Evolutionary conservation across 35 echinoderm and acorn worm genomes (phyloP), one percentile per base, ranked within the genome.

Genomic region (Amphiura filiformis): DNA sequence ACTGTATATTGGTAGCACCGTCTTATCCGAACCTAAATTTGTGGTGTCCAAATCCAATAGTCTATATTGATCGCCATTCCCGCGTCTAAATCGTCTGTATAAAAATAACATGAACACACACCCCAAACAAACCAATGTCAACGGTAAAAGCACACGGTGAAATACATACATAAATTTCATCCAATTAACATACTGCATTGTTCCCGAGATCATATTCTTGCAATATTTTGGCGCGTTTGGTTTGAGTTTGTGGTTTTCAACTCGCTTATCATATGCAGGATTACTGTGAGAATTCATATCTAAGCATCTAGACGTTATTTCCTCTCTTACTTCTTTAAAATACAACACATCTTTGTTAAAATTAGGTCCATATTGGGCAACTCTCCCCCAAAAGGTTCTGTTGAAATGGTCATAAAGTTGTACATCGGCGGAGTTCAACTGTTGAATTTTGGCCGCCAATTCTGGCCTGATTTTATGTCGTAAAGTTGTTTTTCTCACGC

Each of bases 371-470:
- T 86, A 99, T 0, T 38, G 76, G 31, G 86, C 80, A 11, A 99
- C 90, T 37, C 82, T 91, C 47, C 28, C 57, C 96, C 96, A 99
- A 36, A 99, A 95, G 4, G 96, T 99, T 9, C 57, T 44, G 57
- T 99, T 99, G 81, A 99, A 99, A 41, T 94, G 57, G 26, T 99
- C 84, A 38, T 95, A 99, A 0, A 99, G 80, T 52, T 77, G 52
- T 64, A 87, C 87, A 38, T 99, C 96, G 0, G 86, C 96, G 15
- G 65, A 61, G 42, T 99, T 99, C 96, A 93, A 99, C 44, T 80
- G 32, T 34, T 56, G 49, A n/a, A 99, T 92, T 33, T 76, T 28
- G 11, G 41, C 34, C 3, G 28, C 39, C 12, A 86, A 77, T 28
- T 82, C 65, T 12, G 44, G 37, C 9, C 78, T 57, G 1, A 99